Evolutionary conservation across 2,888 invertebrate genomes (phyloP).

Genomic region (Caenorhabditis afra): DNA sequence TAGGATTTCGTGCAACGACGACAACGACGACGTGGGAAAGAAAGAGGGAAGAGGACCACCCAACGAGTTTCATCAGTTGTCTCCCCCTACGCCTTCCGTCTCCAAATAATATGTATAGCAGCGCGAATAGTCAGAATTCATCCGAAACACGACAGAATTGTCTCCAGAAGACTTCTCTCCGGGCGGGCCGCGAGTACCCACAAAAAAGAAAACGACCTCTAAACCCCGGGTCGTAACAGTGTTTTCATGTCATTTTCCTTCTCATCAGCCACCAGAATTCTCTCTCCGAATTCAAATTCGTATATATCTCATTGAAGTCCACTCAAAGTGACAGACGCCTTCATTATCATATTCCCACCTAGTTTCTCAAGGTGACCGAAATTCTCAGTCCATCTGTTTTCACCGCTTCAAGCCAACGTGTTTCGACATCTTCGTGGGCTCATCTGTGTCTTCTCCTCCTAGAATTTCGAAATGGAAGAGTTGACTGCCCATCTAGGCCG

Average conservation of each 20-base stretch:
- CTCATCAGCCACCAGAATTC: constrained; percentile 12
- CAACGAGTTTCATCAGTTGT: constrained; percentile 56
- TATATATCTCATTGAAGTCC: constrained; percentile 26
- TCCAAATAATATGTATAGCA: constrained; percentile 38
- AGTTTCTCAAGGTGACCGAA: not conserved
- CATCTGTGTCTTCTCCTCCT: not conserved
- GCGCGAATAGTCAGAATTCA: constrained; percentile 19
- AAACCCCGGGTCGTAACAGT: constrained; percentile 3
- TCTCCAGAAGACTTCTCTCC: constrained; percentile 12
- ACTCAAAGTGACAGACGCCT: constrained; percentile 38
- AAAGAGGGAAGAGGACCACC: constrained; percentile 47
- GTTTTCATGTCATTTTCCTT: constrained; percentile 13
- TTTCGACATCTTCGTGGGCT: not conserved
- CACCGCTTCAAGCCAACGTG: too few species aligned
- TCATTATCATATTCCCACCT: constrained; percentile 46
- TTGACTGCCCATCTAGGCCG: constrained; percentile 49
- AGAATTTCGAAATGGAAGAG: constrained; percentile 29
- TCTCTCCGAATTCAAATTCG: constrained; percentile 1
- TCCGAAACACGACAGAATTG: not conserved
- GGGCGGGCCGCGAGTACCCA: not conserved
- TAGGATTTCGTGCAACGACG: constrained; percentile 56
- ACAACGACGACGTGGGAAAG: constrained; percentile 13
- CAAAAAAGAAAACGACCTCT: constrained; percentile 10
- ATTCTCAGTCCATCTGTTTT: too few species aligned
- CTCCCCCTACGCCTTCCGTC: constrained; percentile 5